phyloP scores from a whole-genome alignment of 2,888 invertebrate species.

The Hypomecis punctinalis region DNA sequence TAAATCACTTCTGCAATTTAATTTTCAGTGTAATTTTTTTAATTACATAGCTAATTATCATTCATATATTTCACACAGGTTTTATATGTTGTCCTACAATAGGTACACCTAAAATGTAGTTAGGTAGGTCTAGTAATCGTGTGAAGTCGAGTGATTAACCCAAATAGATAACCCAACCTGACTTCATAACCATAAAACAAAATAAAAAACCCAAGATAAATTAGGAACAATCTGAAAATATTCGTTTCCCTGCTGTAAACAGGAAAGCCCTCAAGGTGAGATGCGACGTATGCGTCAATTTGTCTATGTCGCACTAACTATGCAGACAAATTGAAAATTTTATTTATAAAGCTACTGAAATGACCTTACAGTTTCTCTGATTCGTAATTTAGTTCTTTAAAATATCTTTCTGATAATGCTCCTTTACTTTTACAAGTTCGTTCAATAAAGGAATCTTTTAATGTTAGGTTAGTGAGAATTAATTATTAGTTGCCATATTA shows the following conservation, averaged over 20 bases:
- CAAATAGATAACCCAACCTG: no score
- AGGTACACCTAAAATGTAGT: no score
- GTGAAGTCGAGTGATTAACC: no score
- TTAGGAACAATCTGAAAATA: slow-evolving; percentile 5
- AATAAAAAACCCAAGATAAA: neutral
- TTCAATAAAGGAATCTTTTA: no score
- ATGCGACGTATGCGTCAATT: slow-evolving; percentile 30
- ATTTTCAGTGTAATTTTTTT: no score
- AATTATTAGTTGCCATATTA: no score
- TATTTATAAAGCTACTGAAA: slow-evolving; percentile 21
- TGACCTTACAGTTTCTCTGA: neutral
- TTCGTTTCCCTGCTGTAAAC: slow-evolving; percentile 21
- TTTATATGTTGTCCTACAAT: no score
- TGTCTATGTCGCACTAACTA: slow-evolving; percentile 23
- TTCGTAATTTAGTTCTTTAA: neutral
- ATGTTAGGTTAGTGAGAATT: no score
- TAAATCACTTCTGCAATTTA: no score
- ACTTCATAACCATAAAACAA: neutral
- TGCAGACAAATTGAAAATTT: slow-evolving; percentile 33
- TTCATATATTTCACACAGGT: no score
- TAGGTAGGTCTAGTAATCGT: no score
- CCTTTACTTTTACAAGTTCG: neutral
- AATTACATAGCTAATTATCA: no score
- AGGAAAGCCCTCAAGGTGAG: slow-evolving; percentile 40
- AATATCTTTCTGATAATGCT: neutral